Evolutionary conservation across 2,888 invertebrate genomes (phyloP), one percentile per base, ranked within the genome.

Genomic region (Synanthedon formicaeformis): DNA sequence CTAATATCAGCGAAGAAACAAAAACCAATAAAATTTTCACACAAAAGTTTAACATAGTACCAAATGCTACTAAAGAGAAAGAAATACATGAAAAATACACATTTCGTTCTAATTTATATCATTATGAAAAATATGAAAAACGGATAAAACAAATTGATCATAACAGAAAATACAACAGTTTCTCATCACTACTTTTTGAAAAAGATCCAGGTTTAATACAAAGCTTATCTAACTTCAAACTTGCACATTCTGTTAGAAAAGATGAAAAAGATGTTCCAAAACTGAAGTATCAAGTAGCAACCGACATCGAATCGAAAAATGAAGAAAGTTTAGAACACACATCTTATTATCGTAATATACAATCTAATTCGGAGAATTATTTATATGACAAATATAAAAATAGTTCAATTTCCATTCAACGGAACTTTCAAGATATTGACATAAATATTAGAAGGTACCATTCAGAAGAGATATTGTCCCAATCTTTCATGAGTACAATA

Each of bases 1-100:
- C 57, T 56, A 62, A 64, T 34, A 34, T 34, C 34, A 34, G 34
- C 10, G 57, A 69, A 63, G 60, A 54, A 57, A 55, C 54, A 3
- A 65, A 62, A 56, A 34, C 34, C 10, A 34, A 34, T 34, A 34
- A 2, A 34, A 34, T 34, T 34, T 34, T 10, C 10, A 34, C 34
- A 34, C 8, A 34, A 1, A 34, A 34, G 34, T 34, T 34, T 34
- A 2, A 1, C 34, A 10, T 2, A 34, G 34, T 34, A 10, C 34
- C 12, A 54, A 8, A 8, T 10, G 34, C 34, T 34, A 34, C 34
- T 10, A 45, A 45, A 45, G n/a, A 45, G 45, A 34, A 34, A 34
- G 55, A 60, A 41, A 57, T 52, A 54, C 14, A 13, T n/a, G 54
- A 56, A 48, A 53, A 53, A 55, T 16, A 12, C 41, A 51, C 52